Evolutionary conservation across 2,113 vertebrate species (phyloP), one percentile per base, ranked within the genome.

Genomic region (Rhipidura dahli): DNA sequence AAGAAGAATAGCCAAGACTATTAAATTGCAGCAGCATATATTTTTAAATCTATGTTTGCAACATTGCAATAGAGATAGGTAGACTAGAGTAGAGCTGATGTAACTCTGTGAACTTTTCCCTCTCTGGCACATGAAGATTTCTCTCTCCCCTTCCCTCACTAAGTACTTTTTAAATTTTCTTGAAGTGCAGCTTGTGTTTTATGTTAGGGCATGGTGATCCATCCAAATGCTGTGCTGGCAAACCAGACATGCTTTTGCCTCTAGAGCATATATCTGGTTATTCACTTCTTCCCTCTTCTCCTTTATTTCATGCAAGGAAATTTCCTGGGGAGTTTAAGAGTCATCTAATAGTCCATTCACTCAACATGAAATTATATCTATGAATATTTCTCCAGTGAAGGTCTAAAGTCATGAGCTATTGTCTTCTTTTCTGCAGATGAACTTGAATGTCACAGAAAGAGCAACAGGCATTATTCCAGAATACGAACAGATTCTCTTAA

Each of bases 61-160:
- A 28, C 5, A 45, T 23, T 83, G 9, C 13, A 70, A 27, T 1
- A 77, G 10, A 6, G 15, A 60, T 19, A 37, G 5, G 24, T 57
- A 76, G 5, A 56, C 24, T 64, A 64, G 54, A 79, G 26, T 6
- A 72, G 40, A 59, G 10, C 8, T 68, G 49, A 63, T 42, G 10
- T 2, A 80, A 75, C 14, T 26, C 57, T 79, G 7, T 53, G 13
- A 72, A 64, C 18, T 37, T 79, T 50, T 64, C 5, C 21, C 9
- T 82, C 30, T 59, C 9, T 50, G 42, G 42, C 15, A 8, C 24
- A 23, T 60, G 47, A 66, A 66, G 12, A 33, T 11, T 90, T 54
- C 18, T 10, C 17, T 0, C 0, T 16, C 4, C 2, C 2, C 17
- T n/a, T 11, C 17, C 10, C n/a, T n/a, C n/a, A 76, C 21, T 20